phyloP scores from a whole-genome alignment of 2,113 vertebrate genomes.

The Albula glossodonta region DNA sequence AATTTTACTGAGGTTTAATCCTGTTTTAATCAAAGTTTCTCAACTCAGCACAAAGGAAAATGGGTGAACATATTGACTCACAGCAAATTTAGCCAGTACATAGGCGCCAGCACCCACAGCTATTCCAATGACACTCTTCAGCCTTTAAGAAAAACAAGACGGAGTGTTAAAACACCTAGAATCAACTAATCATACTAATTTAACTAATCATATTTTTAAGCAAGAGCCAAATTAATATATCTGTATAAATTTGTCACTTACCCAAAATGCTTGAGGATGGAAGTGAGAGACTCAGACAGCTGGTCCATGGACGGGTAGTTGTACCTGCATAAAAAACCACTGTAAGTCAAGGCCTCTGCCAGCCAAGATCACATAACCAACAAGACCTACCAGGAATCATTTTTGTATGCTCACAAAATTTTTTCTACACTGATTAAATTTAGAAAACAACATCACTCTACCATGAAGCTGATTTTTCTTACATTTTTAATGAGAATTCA shows the following conservation, averaged over 20 bases:
- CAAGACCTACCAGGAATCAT: neutral
- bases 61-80: slow-evolving; percentile 65
- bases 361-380: neutral
- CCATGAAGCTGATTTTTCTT: too few species aligned
- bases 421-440: too few species aligned
- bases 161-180: slow-evolving; percentile 17
- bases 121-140: slow-evolving; percentile 84
- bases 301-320: slow-evolving; percentile 92
- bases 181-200: too few species aligned
- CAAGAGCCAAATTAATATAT: neutral
- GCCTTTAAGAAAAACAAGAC: slow-evolving; percentile 58
- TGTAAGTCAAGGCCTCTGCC: neutral
- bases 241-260: slow-evolving; percentile 59
- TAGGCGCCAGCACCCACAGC: slow-evolving; percentile 90
- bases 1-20: slow-evolving; percentile 34
- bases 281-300: slow-evolving; percentile 82
- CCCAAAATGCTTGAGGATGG: slow-evolving; percentile 89
- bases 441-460: too few species aligned
- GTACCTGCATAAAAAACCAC: slow-evolving; percentile 66
- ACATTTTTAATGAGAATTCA: neutral
- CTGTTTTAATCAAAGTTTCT: slow-evolving; percentile 26
- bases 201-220: neutral
- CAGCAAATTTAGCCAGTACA: slow-evolving; percentile 87
- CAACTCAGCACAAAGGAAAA: slow-evolving; percentile 27
- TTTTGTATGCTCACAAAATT: neutral